Evolutionary conservation across 2,888 invertebrate species (phyloP).

Genomic region (Tineola bisselliella): DNA sequence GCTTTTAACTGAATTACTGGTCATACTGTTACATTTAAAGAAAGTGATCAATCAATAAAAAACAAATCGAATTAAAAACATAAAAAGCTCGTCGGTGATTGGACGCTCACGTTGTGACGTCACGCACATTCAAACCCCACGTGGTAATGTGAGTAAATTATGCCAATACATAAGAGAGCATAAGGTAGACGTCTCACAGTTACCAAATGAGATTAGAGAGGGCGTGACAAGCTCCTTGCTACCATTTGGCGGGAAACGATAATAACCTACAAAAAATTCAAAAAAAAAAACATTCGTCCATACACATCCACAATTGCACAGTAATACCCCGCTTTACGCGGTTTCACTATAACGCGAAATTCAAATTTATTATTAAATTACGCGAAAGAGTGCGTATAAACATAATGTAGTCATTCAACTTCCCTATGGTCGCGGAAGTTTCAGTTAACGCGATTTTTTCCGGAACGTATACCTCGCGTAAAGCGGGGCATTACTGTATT

Average conservation of each 20-base stretch:
- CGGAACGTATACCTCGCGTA: too few relatives aligned
- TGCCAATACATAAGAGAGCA: neutral
- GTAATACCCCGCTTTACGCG: too few relatives aligned
- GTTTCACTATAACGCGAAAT: too few relatives aligned
- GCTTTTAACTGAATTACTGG: too few relatives aligned
- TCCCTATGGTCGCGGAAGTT: too few relatives aligned
- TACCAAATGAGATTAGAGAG: slow-evolving; percentile 98
- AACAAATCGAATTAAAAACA: slow-evolving; percentile 23
- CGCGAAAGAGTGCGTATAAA: too few relatives aligned
- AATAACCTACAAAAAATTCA: neutral
- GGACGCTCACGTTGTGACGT: slow-evolving; percentile 60
- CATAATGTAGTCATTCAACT: too few relatives aligned
- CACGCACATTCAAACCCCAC: slow-evolving; percentile 79
- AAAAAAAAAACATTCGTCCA: neutral
- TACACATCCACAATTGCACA: too few relatives aligned
- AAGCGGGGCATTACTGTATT: too few relatives aligned
- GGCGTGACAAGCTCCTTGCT: neutral
- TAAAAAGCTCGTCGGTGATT: slow-evolving; percentile 31
- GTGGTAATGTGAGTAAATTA: slow-evolving; percentile 79
- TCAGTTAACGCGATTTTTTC: too few relatives aligned
- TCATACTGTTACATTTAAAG: too few relatives aligned
- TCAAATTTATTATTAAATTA: too few relatives aligned
- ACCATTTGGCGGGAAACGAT: neutral
- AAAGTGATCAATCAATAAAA: slow-evolving; percentile 23
- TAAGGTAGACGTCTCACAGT: slow-evolving; percentile 78